Conservation (phyloP, 2,113 vertebrate species). For the Stegastes partitus region DNA sequence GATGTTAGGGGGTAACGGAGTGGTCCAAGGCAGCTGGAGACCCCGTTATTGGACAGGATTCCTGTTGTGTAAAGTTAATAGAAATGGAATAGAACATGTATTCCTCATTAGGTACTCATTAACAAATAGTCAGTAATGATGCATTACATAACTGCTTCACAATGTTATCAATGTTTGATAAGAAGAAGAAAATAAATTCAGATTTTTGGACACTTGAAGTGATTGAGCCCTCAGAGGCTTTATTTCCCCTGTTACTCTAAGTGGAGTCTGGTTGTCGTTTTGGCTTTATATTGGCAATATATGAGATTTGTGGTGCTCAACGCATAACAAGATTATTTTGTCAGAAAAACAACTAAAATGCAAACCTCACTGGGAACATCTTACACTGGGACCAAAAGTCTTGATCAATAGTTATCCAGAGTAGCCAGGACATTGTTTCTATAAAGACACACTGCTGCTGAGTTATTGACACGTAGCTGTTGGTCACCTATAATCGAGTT, state of each 20-base stretch:
- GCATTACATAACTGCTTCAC: neutral
- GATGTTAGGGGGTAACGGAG: slow-evolving; percentile 70
- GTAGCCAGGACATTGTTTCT: neutral
- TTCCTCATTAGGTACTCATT: slow-evolving; percentile 26
- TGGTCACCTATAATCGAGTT: no score
- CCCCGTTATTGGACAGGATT: slow-evolving; percentile 71
- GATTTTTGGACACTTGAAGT: neutral
- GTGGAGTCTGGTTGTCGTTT: no score
- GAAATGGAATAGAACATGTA: slow-evolving; percentile 53
- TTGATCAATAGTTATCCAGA: no score
- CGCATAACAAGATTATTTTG: no score
- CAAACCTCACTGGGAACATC: no score
- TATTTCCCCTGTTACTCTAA: no score
- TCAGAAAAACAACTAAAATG: no score
- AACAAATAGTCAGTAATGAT: slow-evolving; percentile 15
- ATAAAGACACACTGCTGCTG: neutral
- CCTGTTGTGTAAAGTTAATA: slow-evolving; percentile 65
- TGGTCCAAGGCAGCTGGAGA: slow-evolving; percentile 79
- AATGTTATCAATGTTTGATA: slow-evolving; percentile 1
- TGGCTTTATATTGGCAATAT: no score
- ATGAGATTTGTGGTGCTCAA: no score
- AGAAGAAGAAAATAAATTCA: neutral
- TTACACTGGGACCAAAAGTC: no score
- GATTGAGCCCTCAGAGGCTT: no score
- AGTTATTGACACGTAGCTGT: neutral